Base-by-base conservation (phyloP, 2,797 vertebrate genomes). In the Linurgus olivaceus region DNA sequence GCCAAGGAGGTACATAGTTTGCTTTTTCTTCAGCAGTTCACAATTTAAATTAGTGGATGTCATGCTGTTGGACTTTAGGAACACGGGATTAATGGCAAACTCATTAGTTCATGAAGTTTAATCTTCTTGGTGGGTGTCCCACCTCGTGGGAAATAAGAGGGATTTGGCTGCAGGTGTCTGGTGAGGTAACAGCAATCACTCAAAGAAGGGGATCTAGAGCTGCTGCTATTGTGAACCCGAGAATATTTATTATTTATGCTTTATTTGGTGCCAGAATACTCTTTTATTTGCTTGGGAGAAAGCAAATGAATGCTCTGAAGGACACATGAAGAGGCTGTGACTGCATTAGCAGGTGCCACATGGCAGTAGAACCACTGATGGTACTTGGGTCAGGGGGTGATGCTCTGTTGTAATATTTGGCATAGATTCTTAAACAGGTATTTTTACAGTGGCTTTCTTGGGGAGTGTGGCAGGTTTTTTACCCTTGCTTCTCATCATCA, bases 61-160 rank as follows among this genome's bases (percentile, higher is more conserved):
- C 94, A 37, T 88, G 93, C 95, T 93, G 91, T 91, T 90, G 94
- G 70, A 58, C 94, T 84, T 62, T 26, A 11, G 54, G 87, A 92
- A 54, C 75, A 62, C 5, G 7, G 80, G 86, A 96, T 94, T 97
- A 94, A 95, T 86, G 66, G 84, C 78, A 91, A 88, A 93, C 72
- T 96, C 94, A 95, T 90, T 94, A 95, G 93, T 96, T 97, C 89
- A 81, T 87, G 44, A 91, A 70, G 94, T 91, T 95, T 94, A 95
- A 96, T 96, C 94, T 96, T 94, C 93, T 72, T 93, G 89, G 83
- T 95, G 82, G 93, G 96, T 84, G 89, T 94, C 87, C 87, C 59
- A 66, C 80, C 91, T 86, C 9, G 0, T 93, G 79, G 90, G 90
- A 93, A 93, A 84, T 94, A 81, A 95, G 93, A 87, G 51, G 40